Evolutionary conservation across 1,140 invertebrate species (phyloP), one percentile per base, ranked within the genome.

Genomic region (Hormaphis cornu): DNA sequence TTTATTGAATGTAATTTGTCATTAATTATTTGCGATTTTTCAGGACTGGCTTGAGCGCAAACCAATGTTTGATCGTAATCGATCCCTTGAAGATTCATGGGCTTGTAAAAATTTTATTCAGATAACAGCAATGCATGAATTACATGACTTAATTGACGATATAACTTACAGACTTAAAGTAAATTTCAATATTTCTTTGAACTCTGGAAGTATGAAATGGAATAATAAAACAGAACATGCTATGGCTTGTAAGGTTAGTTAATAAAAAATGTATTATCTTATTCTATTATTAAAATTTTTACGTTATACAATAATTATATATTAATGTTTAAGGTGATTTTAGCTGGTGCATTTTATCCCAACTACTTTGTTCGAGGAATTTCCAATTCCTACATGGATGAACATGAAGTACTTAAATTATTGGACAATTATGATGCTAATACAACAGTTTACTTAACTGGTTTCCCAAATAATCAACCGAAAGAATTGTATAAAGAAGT

Each of bases 341-440:
- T 91, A 35, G 85, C 86, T 71, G 89, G 87, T 10, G 90, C 90
- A 20, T 96, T 97, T 79, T 97, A 95, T 80, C 95, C 94, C 0
- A 87, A 95, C 77, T 96, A 91, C 76, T 97, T 91, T 78, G 74
- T 87, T 12, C 84, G 85, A 37, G 77, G 77, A 0, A 28, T 73
- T 1, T 59, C 74, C 16, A 73, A 76, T 18, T 79, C 77, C 1
- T 73, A 79, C 30, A 79, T 83, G 42, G 81, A 85, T 69, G 87
- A 91, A 74, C 77, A 80, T 0, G 78, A 83, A 1, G 82, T 86
- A 0, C 79, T 85, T 0, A 85, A 84, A 69, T 74, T 77, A 0
- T 76, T 95, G 0, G 82, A 80, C 24, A 88, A 89, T 1, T 77
- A 85, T 16, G 85, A 95, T 79, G 90, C 91, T 0, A 81, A 80